Conservation (phyloP, 2,113 vertebrate species). For the Triplophysa rosa region DNA sequence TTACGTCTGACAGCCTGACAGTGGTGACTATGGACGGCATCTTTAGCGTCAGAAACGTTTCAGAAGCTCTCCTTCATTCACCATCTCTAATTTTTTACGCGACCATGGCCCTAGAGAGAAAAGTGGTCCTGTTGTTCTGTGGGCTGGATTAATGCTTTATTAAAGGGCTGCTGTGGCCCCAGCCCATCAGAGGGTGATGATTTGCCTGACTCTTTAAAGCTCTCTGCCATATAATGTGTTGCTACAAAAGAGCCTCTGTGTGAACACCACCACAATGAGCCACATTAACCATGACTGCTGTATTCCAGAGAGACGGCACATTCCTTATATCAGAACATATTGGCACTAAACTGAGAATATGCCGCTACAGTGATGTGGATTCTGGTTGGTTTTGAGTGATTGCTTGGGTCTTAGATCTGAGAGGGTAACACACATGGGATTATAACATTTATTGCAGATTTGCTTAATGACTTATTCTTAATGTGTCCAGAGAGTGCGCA, state of each 20-base stretch:
- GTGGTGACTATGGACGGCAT: not conserved
- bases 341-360: not conserved
- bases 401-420: no score
- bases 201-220: constrained; percentile 39
- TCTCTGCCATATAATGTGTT: constrained; percentile 33
- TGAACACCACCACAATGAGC: constrained; percentile 45
- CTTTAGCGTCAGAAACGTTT: constrained; percentile 24
- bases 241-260: constrained; percentile 54
- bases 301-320: constrained; percentile 47
- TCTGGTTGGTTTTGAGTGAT: not conserved
- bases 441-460: not conserved
- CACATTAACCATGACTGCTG: constrained; percentile 39
- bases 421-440: not conserved
- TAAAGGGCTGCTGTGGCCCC: constrained; percentile 14
- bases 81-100: constrained; percentile 4
- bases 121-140: constrained; percentile 49
- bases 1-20: not conserved
- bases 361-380: no score
- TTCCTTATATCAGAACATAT: constrained; percentile 1
- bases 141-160: constrained; percentile 23
- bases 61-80: constrained; percentile 14
- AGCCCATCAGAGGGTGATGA: constrained; percentile 37
- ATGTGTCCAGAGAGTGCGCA: constrained; percentile 76
- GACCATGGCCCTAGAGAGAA: constrained; percentile 21
- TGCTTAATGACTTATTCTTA: not conserved